phyloP scores from a whole-genome alignment of 64 coral and sea anemone species.

The Dendronephthya gigantea region DNA sequence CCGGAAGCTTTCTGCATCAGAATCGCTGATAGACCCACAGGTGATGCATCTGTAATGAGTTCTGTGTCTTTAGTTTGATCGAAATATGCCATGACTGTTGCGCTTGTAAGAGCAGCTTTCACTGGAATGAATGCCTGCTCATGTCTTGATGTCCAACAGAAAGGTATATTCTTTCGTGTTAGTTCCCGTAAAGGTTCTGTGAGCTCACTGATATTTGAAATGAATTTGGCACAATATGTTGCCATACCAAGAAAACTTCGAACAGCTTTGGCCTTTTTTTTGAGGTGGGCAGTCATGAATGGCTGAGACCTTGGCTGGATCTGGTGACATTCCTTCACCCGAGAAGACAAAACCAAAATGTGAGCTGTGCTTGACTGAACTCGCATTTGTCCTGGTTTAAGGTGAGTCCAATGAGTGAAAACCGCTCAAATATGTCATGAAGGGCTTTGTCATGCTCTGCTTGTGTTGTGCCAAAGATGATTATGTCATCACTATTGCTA shows the following conservation, averaged over 20 bases:
- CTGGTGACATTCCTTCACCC: neutral
- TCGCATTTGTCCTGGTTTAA: neutral
- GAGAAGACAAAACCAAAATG: neutral
- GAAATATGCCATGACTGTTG: conserved; percentile 25
- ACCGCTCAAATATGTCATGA: neutral
- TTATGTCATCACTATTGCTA: conserved; percentile 20
- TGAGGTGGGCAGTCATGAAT: neutral
- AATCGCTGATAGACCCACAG: conserved; percentile 10
- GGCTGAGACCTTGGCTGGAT: neutral
- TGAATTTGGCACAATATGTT: conserved; percentile 14
- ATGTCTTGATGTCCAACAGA: neutral
- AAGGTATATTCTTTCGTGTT: neutral
- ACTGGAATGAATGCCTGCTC: neutral
- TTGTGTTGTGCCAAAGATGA: neutral
- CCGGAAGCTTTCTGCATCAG: conserved; percentile 6
- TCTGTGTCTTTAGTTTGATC: conserved; percentile 5
- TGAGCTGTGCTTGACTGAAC: neutral
- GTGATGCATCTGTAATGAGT: conserved; percentile 11
- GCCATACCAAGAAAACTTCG: neutral
- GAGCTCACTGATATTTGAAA: neutral
- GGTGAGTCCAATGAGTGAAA: neutral
- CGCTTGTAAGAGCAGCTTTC: conserved; percentile 4
- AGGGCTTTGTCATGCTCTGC: neutral
- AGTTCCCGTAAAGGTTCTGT: neutral
- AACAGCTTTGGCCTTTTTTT: neutral